Evolutionary conservation across 2,888 invertebrate species (phyloP), one percentile per base, ranked within the genome.

Genomic region (Omphaloscelis lunosa): DNA sequence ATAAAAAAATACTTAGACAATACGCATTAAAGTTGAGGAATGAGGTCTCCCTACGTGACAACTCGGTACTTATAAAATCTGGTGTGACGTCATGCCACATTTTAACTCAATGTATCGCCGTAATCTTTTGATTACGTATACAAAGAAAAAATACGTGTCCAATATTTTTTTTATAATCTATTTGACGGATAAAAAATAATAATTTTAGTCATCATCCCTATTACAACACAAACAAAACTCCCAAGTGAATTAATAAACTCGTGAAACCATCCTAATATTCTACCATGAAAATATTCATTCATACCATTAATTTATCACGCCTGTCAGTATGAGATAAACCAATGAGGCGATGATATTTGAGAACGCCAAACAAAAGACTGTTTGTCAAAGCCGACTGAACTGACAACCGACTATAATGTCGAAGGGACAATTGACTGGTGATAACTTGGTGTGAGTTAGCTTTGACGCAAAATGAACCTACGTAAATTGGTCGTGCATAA

Each of bases 311-410:
- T 79, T 70, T 58, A 58, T 73, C 73, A 79, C 45, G 29, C 27
- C 48, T 66, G 73, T 51, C 69, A 62, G 41, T 39, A 6, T 20
- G 73, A 59, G 66, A 79, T 65, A 79, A 63, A 70, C 51, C 66
- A 69, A 69, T 65, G n/a, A 20, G 41, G 41, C 29, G 41, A 34
- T 73, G 48, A 72, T 69, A 45, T 77, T 82, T 76, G 82, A 65
- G 75, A 67, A 53, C 27, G 56, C 2, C 70, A 79, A 79, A 86
- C 84, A 85, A 84, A 75, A 79, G 73, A 29, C 20, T 84, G 71
- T 76, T 80, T 80, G 69, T 34, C 17, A 11, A 68, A 62, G 45
- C 75, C 34, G n/a, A 29, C 56, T 59, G 45, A 78, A 48, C 27
- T 41, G 51, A 59, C 27, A 72, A 45, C 34, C 15, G 34, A 51